A percentile compares a stretch with the other conserved stretches of the same genome.
These are phyloP conservation scores for Mionectes olivaceus DNA, from an alignment of 2,797 vertebrate genomes.

Conservation along the genomic window DNA sequence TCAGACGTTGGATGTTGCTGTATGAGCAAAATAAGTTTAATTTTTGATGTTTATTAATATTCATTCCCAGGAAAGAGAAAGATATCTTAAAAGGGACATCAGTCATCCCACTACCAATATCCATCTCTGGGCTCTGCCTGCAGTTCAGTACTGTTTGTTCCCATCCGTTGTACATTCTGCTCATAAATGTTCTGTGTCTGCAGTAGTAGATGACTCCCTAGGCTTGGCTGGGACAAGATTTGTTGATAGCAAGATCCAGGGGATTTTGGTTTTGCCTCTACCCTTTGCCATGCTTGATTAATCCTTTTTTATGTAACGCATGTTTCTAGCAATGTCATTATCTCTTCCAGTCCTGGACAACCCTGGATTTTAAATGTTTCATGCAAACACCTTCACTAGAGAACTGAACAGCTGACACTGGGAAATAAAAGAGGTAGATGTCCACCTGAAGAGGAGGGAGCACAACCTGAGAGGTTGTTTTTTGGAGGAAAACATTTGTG, in stretches of 20 bases:
- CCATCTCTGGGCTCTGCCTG: not conserved
- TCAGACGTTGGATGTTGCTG: not conserved
- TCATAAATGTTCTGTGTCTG: slow-evolving; percentile 26
- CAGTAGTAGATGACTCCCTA: not conserved
- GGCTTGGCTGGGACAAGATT: slow-evolving; percentile 11
- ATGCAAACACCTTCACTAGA: not conserved
- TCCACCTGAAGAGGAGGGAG: not conserved
- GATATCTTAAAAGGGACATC: not conserved
- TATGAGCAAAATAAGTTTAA: not conserved
- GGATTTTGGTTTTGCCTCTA: not conserved
- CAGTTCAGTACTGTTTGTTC: slow-evolving; percentile 7
- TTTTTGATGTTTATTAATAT: not conserved
- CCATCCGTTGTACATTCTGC: slow-evolving; percentile 17
- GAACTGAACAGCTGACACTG: not conserved
- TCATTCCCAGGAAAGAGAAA: not conserved
- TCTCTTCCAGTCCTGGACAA: not conserved
- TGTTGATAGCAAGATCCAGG: not conserved
- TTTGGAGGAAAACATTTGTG: not conserved
- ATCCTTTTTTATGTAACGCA: not conserved
- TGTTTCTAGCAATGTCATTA: not conserved
- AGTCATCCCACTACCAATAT: not conserved
- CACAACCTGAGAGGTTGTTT: not conserved
- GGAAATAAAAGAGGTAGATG: not conserved
- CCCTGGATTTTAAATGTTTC: not conserved
- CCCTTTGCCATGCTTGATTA: not conserved